Evolutionary conservation across 2,113 vertebrate genomes (phyloP).

Genomic region (Saguinus imperator): DNA sequence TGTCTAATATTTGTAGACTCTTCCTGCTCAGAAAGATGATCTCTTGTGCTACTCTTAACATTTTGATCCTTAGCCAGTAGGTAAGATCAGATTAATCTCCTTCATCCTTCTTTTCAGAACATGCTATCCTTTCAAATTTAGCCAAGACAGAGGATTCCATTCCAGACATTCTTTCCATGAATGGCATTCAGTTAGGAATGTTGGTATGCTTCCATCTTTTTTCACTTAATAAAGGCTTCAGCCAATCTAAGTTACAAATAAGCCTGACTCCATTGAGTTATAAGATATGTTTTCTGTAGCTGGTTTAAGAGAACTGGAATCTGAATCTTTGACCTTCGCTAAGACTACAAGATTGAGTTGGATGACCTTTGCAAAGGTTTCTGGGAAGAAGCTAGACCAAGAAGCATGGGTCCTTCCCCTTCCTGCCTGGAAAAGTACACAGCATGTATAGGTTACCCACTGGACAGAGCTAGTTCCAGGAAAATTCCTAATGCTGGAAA

Average conservation of each 20-base stretch:
- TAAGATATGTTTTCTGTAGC: neutral
- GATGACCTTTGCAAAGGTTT: neutral
- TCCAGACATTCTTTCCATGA: neutral
- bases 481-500: neutral
- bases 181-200: neutral
- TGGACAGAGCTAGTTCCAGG: neutral
- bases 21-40: neutral
- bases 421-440: neutral
- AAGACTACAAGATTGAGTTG: neutral
- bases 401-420: neutral
- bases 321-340: neutral
- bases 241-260: neutral
- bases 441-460: accelerated
- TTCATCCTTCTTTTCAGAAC: neutral
- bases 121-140: conserved; percentile 3
- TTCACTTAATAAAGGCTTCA: neutral
- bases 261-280: neutral
- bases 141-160: neutral
- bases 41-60: neutral
- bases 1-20: neutral
- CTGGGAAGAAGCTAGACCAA: neutral
- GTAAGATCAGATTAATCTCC: neutral
- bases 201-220: neutral
- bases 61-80: neutral
- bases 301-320: neutral